A percentile compares a stretch with the other conserved stretches of the same genome.
phyloP scores from a whole-genome alignment of 2,888 invertebrate genomes.

The Serripes groenlandicus region DNA sequence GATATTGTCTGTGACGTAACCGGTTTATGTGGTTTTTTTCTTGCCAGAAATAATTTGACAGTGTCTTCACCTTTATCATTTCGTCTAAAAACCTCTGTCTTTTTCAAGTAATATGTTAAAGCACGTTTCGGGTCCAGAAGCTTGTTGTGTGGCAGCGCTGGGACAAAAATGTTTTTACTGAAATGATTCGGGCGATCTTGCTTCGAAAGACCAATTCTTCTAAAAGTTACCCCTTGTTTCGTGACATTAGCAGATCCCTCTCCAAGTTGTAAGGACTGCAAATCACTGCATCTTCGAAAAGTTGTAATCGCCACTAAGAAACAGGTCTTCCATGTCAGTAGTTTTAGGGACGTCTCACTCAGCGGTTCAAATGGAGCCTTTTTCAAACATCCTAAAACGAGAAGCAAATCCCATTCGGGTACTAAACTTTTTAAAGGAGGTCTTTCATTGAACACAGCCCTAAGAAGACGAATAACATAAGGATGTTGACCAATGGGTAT shows the following conservation, averaged over 20 bases:
- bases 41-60: too few species aligned
- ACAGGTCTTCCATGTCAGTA: conserved; percentile 33
- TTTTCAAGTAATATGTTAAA: conserved; percentile 34
- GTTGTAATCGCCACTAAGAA: conserved; percentile 40
- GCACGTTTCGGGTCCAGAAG: conserved; percentile 33
- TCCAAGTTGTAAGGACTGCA: conserved; percentile 29
- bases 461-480: conserved; percentile 27
- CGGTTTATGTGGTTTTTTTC: too few species aligned
- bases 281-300: conserved; percentile 45
- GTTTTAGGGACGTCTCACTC: conserved; percentile 30
- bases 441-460: conserved; percentile 48
- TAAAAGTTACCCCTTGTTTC: conserved; percentile 44
- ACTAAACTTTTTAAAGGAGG: conserved; percentile 34
- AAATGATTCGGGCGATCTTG: conserved; percentile 43
- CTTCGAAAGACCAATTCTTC: conserved; percentile 36
- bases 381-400: conserved; percentile 40
- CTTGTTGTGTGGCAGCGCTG: conserved; percentile 30
- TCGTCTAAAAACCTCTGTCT: too few species aligned
- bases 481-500: conserved; percentile 44
- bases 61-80: too few species aligned
- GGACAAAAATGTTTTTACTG: conserved; percentile 32
- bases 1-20: too few species aligned
- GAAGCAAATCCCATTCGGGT: conserved; percentile 50
- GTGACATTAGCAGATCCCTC: conserved; percentile 36
- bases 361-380: conserved; percentile 33